Conservation (phyloP, 2,113 vertebrate genomes). For the Mesembrinibis cayennensis region DNA sequence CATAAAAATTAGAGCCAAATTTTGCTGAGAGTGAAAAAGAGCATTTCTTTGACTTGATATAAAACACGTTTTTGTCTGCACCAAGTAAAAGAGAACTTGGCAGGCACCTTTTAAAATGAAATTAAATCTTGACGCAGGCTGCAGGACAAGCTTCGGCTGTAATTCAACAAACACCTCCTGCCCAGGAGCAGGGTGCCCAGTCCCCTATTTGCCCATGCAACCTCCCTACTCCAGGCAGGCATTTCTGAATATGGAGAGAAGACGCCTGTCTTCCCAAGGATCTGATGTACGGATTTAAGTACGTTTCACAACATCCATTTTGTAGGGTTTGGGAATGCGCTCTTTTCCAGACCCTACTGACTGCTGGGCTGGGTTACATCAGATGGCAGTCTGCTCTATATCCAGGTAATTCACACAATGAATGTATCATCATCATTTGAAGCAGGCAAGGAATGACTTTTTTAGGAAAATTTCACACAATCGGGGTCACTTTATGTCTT, state of each 20-base stretch:
- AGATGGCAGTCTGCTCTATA: neutral
- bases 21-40: neutral
- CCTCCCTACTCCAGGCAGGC: neutral
- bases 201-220: neutral
- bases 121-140: neutral
- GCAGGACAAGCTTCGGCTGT: neutral
- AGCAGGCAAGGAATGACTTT: neutral
- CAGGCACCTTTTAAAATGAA: neutral
- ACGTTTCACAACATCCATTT: neutral
- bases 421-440: neutral
- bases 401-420: neutral
- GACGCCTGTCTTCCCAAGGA: neutral
- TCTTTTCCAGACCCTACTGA: neutral
- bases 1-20: neutral
- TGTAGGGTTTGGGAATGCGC: neutral
- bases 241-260: neutral
- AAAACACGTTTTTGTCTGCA: neutral
- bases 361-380: neutral
- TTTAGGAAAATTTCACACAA: neutral
- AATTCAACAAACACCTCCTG: neutral
- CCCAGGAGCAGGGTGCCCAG: neutral
- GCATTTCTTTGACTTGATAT: neutral
- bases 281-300: neutral
- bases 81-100: neutral
- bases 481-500: neutral